Conservation (phyloP, 2,888 invertebrate genomes). For the Spicauda simplicius region DNA sequence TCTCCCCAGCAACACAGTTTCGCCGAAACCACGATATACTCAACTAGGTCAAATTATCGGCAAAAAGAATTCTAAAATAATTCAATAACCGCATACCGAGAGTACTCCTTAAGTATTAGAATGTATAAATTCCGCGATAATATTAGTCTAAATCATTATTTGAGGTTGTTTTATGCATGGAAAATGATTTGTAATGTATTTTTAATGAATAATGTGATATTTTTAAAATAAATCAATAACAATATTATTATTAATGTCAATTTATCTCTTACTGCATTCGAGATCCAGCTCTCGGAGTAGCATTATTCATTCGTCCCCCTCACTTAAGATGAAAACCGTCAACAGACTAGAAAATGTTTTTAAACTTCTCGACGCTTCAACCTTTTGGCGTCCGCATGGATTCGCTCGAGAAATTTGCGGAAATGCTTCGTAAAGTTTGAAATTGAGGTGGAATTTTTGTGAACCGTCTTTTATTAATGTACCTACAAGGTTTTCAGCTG, state of each 20-base stretch:
- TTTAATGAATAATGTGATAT: too few relatives aligned
- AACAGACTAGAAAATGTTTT: constrained; percentile 15
- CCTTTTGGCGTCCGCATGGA: background rate
- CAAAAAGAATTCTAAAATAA: too few relatives aligned
- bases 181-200: too few relatives aligned
- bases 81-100: too few relatives aligned
- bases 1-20: too few relatives aligned
- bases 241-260: background rate
- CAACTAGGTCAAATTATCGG: too few relatives aligned
- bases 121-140: too few relatives aligned
- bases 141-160: too few relatives aligned
- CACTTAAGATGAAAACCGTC: constrained; percentile 11
- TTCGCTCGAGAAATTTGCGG: background rate
- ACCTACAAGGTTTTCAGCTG: background rate
- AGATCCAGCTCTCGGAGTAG: background rate
- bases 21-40: too few relatives aligned
- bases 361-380: background rate
- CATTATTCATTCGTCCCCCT: constrained; percentile 5
- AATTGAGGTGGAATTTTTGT: background rate
- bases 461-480: background rate
- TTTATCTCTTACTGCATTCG: background rate
- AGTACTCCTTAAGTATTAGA: too few relatives aligned
- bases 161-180: too few relatives aligned
- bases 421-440: constrained; percentile 4
- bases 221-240: too few relatives aligned